Base-by-base conservation (phyloP, 2,888 invertebrate genomes). In the Branchellion lobata region DNA sequence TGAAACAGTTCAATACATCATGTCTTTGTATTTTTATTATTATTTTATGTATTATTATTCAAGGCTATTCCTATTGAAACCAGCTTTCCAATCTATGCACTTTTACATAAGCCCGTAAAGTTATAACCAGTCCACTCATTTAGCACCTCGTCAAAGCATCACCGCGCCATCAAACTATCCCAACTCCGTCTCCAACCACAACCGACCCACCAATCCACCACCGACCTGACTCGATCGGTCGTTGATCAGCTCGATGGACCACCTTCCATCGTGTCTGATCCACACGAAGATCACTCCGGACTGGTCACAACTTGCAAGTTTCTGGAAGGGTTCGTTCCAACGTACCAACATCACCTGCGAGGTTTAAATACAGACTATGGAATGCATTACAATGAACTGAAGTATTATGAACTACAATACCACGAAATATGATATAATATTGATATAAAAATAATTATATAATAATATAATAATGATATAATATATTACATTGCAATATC, bases 221-320 rank as follows among this genome's bases (percentile, higher is more conserved):
- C 65, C 51, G 80, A 89, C 89, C 69, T 96, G 95, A 0, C 95
- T 96, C 87, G 94, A 96, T 68, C 98, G 90, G 89, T 99, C 98
- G 88, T 99, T 99, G 88, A 99, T 98, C 83, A 99, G 90, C 89
- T 99, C 98, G 85, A 99, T 97, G 84, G 96, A 96, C 98, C 98
- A 99, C 69, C 97, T 91, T 1, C 65, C 97, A 87, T 99, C 98
- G 88, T 97, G 97, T 88, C 97, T 96, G 86, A 98, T 96, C 98
- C 98, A 99, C 34, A 99, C 97, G 88, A 98, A 98, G 86, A 98
- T 98, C 80, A 98, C 95, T 0, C 98, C 97, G 1, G 94, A 94
- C 85, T 94, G 93, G 90, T 98, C 98, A 89, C 97, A 98, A 3
- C 96, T 96, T 5, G 97, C 97, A 84, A 98, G 89, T 88, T 98